Base-by-base conservation (phyloP, 2,113 vertebrate genomes). In the Piaya cayana region DNA sequence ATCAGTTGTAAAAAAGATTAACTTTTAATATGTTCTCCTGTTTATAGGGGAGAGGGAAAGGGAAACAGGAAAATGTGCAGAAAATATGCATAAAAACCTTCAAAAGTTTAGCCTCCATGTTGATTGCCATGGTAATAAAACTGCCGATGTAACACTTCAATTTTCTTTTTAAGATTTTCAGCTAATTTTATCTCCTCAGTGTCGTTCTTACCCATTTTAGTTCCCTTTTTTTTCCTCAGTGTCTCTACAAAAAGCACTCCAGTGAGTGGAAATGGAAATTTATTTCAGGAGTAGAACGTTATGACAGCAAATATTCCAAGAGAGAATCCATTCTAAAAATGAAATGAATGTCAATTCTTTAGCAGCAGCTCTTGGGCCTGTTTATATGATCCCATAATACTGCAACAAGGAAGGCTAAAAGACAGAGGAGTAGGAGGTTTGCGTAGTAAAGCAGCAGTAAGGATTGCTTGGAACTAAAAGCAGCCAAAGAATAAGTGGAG, bases 291-390 rank as follows among this genome's bases (percentile, higher is more conserved):
- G 12, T 50, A 63, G 60, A 79, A 77, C 29, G 58, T 81, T 59
- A 70, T 77, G 88, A 53, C 9, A 55, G 60, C 34, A 65, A 92
- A 91, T 47, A 20, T 95, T 94, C 47, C 70, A 70, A 80, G 64
- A 65, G 88, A 53, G 42, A 77, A 26, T 89, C 68, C 76, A 71
- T 93, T 96, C 83, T 89, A 89, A 94, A 87, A 90, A 68, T 93
- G 30, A 80, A 95, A 53, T 70, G 15, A 74, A 95, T 80, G 93
- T 93, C 70, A 96, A 6, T 93, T 93, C 93, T 91, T 95, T 91
- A 94, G 75, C 49, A 72, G 63, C 45, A 82, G 43, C 69, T 92
- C 64, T 93, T 12, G 36, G 50, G 71, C 56, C 52, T 90, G 32
- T 86, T 92, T 88, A 43, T 88, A 36, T 60, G 34, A 82, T 84